Conservation (phyloP, 2,113 vertebrate species). For the Ctenomys sociabilis region DNA sequence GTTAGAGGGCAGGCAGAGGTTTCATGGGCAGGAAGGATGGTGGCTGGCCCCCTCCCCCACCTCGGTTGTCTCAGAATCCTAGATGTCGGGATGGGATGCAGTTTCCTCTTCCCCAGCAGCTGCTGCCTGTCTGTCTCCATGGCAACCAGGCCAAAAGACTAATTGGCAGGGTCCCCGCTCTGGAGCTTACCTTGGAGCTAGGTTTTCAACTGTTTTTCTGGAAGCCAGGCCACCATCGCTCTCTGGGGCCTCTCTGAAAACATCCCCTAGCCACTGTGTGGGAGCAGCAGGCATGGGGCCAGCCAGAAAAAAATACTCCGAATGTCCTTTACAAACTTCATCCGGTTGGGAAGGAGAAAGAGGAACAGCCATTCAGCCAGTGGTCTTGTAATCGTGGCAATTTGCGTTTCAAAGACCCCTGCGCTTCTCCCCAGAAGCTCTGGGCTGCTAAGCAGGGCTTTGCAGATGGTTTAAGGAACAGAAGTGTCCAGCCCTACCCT, state of each 20-base stretch:
- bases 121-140: conserved; percentile 83
- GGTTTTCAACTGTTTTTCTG: conserved; percentile 74
- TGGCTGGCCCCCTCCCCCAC: conserved; percentile 50
- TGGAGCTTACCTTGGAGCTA: conserved; percentile 71
- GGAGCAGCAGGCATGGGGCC: neutral
- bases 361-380: neutral
- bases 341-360: neutral
- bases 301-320: neutral
- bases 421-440: neutral
- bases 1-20: neutral
- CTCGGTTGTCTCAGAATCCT: conserved; percentile 54
- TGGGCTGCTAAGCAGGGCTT: neutral
- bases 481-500: neutral
- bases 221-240: conserved; percentile 33
- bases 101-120: conserved; percentile 71
- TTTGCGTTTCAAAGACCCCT: neutral
- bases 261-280: neutral
- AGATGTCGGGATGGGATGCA: conserved; percentile 45
- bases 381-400: neutral
- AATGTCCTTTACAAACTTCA: neutral
- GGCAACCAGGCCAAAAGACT: conserved; percentile 80
- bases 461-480: conserved; percentile 53
- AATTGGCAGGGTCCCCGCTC: conserved; percentile 71
- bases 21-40: neutral
- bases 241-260: conserved; percentile 18